A percentile compares a stretch with the other conserved stretches of the same genome.
phyloP scores from a whole-genome alignment of 2,113 vertebrate genomes.

The Rhynchomys soricoides region DNA sequence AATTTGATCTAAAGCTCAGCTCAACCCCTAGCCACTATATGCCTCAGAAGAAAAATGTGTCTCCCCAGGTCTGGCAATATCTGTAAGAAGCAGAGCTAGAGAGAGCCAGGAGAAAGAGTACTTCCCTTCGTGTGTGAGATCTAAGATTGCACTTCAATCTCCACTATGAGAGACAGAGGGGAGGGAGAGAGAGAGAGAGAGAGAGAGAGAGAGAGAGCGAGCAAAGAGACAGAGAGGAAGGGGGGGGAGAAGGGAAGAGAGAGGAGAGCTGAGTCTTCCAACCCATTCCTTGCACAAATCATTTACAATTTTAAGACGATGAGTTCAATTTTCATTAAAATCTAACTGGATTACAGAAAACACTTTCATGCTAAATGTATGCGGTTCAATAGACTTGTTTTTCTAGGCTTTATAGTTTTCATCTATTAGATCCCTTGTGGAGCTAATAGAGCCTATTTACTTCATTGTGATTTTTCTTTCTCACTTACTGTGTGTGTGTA shows the following conservation, averaged over 20 bases:
- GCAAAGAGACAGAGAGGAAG: no score
- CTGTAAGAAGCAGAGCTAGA: neutral
- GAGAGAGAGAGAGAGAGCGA: no score
- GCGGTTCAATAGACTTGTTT: neutral
- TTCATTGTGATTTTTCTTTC: neutral
- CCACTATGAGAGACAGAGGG: neutral
- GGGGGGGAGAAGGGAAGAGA: no score
- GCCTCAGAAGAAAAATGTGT: neutral
- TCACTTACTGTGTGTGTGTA: neutral
- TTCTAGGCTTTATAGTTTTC: neutral
- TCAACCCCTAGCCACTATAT: neutral
- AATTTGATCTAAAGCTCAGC: neutral
- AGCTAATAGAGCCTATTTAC: neutral
- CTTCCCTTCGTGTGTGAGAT: neutral
- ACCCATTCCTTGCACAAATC: neutral
- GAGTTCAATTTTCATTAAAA: constrained; percentile 34
- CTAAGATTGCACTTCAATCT: neutral
- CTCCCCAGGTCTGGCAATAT: neutral
- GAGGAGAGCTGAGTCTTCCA: neutral
- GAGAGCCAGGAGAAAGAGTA: neutral
- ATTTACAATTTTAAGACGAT: neutral
- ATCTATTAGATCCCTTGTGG: neutral
- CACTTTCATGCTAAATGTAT: neutral
- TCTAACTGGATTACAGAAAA: neutral
- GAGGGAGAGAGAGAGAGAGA: no score